phyloP scores from a whole-genome alignment of 1,140 invertebrate species.

The Adoxophyes honmai region DNA sequence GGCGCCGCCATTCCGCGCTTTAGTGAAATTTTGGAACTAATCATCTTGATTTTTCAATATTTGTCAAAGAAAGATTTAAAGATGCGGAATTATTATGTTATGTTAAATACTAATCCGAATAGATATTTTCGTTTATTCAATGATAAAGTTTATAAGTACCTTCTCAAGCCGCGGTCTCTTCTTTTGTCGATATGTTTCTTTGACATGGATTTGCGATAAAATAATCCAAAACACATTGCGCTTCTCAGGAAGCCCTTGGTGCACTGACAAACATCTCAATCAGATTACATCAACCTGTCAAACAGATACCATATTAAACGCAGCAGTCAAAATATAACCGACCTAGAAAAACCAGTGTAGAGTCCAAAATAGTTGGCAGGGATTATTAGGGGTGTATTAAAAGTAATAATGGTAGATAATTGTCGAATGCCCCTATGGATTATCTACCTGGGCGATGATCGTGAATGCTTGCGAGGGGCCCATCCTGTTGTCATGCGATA shows the following conservation, averaged over 20 bases:
- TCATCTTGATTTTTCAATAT: no score
- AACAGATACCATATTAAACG: constrained; percentile 48
- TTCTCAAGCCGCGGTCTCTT: no score
- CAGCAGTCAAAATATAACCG: neutral
- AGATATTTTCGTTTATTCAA: no score
- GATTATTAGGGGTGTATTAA: constrained; percentile 25
- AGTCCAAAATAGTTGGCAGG: neutral
- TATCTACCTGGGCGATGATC: constrained; percentile 62
- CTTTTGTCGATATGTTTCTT: no score
- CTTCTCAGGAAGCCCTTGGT: constrained; percentile 30
- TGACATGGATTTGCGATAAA: neutral
- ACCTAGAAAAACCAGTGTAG: neutral
- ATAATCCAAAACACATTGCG: constrained; percentile 10
- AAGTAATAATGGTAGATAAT: constrained; percentile 58
- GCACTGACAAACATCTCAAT: constrained; percentile 35
- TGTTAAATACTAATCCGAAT: no score
- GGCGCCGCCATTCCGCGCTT: no score
- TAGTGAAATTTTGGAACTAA: no score
- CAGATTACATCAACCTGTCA: constrained; percentile 61
- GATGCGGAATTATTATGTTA: no score
- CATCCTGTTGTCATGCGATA: constrained; percentile 42
- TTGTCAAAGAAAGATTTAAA: no score
- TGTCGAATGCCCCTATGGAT: constrained; percentile 53
- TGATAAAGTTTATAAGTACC: no score
- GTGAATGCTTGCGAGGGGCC: constrained; percentile 35